phyloP scores from a whole-genome alignment of 1,140 invertebrate species.

The Drosophila miranda region DNA sequence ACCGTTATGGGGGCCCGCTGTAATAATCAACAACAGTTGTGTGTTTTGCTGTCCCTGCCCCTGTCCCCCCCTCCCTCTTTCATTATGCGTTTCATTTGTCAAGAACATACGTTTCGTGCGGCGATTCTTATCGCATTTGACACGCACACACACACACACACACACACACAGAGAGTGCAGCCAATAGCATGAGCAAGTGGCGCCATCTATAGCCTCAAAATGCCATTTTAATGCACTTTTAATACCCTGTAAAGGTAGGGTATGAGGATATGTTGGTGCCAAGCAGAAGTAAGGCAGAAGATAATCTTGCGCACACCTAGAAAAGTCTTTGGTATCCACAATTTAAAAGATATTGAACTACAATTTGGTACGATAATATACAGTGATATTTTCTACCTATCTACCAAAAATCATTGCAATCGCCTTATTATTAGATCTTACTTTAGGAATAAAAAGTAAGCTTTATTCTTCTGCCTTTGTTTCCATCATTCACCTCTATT shows the following conservation, averaged over 20 bases:
- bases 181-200: not conserved
- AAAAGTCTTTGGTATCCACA: too few relatives aligned
- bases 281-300: too few relatives aligned
- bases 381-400: too few relatives aligned
- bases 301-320: not conserved
- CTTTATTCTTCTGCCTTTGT: too few relatives aligned
- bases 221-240: constrained; percentile 56
- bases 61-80: constrained; percentile 18
- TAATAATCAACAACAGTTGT: constrained; percentile 53
- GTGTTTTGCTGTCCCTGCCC: constrained; percentile 5
- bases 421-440: too few relatives aligned
- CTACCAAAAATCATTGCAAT: too few relatives aligned
- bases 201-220: constrained; percentile 24
- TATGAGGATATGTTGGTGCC: too few relatives aligned
- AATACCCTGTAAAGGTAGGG: constrained; percentile 24
- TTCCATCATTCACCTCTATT: constrained; percentile 1
- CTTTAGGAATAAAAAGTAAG: too few relatives aligned
- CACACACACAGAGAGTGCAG: constrained; percentile 2
- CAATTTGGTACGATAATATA: constrained; percentile 7
- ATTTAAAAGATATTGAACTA: too few relatives aligned
- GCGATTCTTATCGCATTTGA: constrained; percentile 46
- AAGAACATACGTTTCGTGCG: constrained; percentile 32
- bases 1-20: constrained; percentile 58
- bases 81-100: constrained; percentile 38
- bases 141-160: constrained; percentile 38